phyloP scores from a whole-genome alignment of 2,888 invertebrate species.

The Serripes groenlandicus region DNA sequence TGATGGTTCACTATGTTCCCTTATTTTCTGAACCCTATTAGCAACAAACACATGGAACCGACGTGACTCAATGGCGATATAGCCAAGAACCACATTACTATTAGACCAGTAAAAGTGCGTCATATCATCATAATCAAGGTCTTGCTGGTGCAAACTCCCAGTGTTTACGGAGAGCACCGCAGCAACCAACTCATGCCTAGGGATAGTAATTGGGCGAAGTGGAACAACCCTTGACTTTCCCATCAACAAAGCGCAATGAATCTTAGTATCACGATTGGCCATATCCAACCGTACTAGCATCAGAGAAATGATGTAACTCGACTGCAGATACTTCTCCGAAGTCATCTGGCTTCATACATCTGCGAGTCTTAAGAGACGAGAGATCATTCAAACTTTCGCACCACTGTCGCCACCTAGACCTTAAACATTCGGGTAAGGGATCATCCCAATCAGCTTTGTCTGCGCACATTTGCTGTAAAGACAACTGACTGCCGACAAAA shows the following conservation, averaged over 20 bases:
- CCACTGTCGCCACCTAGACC: not conserved
- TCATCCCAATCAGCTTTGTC: conserved; percentile 61
- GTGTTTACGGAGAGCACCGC: conserved; percentile 31
- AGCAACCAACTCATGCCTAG: conserved; percentile 37
- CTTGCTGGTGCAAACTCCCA: not conserved
- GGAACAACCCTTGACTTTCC: conserved; percentile 61
- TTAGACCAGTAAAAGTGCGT: conserved; percentile 12
- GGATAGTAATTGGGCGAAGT: conserved; percentile 41
- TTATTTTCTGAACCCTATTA: conserved; percentile 21
- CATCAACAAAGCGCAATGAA: conserved; percentile 64
- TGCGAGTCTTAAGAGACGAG: not conserved
- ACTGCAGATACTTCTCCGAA: conserved; percentile 51
- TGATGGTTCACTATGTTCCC: too few species aligned
- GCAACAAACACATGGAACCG: conserved; percentile 30
- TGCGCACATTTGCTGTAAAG: conserved; percentile 58
- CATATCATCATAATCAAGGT: conserved; percentile 12
- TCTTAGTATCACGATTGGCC: conserved; percentile 43
- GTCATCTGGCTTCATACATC: conserved; percentile 14
- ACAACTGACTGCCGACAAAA: conserved; percentile 53
- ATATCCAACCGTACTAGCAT: conserved; percentile 66
- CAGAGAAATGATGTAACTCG: conserved; percentile 70
- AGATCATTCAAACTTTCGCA: not conserved
- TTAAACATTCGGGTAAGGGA: conserved; percentile 31
- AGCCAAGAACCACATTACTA: conserved; percentile 37
- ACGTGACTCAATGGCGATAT: conserved; percentile 35